A percentile compares a stretch with the other conserved stretches of the same genome.
Conservation (phyloP, 2,113 vertebrate species). For the Leucosticte australis region DNA sequence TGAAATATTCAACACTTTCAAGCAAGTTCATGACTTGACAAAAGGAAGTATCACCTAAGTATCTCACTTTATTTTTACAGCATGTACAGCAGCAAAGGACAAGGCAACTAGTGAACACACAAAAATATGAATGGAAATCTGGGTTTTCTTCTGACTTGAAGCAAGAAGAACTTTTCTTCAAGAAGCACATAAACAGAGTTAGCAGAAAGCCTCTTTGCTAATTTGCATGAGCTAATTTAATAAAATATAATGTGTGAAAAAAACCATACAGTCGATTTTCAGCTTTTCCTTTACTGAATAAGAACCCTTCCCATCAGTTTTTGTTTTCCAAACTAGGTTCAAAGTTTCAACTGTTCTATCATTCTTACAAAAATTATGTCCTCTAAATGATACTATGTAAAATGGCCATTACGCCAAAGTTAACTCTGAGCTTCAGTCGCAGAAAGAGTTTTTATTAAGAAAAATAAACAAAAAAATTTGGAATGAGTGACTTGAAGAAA, state of each 20-base stretch:
- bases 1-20: background rate
- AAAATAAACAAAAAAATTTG: background rate
- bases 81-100: background rate
- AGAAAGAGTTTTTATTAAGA: background rate
- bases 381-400: background rate
- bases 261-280: background rate
- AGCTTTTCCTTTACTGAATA: background rate
- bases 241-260: background rate
- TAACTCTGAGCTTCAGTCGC: background rate
- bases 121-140: background rate
- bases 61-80: background rate
- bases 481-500: background rate
- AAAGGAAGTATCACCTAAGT: background rate
- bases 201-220: background rate
- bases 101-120: background rate
- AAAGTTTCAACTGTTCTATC: background rate
- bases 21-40: background rate
- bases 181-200: background rate
- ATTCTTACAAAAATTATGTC: background rate
- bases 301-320: background rate
- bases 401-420: background rate
- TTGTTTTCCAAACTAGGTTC: background rate
- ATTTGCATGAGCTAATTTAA: conserved; percentile 27
- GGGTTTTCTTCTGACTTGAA: background rate
- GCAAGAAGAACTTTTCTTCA: background rate